A percentile compares a stretch with the other conserved stretches of the same genome.
Evolutionary conservation across 2,797 vertebrate genomes (phyloP).

Genomic region (Lacerta viridis): DNA sequence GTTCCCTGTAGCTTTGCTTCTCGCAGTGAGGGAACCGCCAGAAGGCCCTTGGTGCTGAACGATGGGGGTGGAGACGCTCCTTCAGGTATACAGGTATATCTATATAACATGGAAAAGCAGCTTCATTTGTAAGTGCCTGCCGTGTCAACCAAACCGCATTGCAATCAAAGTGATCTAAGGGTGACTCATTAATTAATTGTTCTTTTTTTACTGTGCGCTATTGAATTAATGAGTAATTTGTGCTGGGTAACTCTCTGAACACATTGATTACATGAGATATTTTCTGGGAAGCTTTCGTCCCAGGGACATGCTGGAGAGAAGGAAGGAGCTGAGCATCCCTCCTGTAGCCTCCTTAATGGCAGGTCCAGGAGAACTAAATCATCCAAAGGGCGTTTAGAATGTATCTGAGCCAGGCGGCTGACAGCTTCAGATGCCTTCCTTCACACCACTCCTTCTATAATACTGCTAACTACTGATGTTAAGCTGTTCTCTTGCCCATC

Average conservation of each 20-base stretch:
- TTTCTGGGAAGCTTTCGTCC: constrained; percentile 77
- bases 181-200: constrained; percentile 87
- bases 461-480: too few species aligned
- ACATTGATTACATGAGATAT: constrained; percentile 82
- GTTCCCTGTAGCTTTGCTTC: too few species aligned
- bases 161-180: constrained; percentile 83
- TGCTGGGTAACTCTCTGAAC: constrained; percentile 84
- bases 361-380: constrained; percentile 67
- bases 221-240: constrained; percentile 90
- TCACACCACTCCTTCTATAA: neutral
- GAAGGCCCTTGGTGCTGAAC: too few species aligned
- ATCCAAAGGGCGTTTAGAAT: constrained; percentile 59
- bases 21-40: too few species aligned
- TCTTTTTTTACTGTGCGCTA: constrained; percentile 85
- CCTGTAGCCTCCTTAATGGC: constrained; percentile 69
- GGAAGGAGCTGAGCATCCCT: constrained; percentile 63
- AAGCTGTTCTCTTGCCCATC: too few species aligned
- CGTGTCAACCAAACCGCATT: constrained; percentile 74
- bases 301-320: constrained; percentile 73
- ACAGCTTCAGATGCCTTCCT: constrained; percentile 63
- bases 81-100: constrained; percentile 37
- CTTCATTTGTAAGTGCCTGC: constrained; percentile 76
- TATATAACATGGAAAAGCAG: constrained; percentile 53
- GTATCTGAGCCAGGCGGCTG: constrained; percentile 47
- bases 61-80: too few species aligned